Conservation (phyloP, 2,113 vertebrate genomes). For the Ctenodactylus gundi region DNA sequence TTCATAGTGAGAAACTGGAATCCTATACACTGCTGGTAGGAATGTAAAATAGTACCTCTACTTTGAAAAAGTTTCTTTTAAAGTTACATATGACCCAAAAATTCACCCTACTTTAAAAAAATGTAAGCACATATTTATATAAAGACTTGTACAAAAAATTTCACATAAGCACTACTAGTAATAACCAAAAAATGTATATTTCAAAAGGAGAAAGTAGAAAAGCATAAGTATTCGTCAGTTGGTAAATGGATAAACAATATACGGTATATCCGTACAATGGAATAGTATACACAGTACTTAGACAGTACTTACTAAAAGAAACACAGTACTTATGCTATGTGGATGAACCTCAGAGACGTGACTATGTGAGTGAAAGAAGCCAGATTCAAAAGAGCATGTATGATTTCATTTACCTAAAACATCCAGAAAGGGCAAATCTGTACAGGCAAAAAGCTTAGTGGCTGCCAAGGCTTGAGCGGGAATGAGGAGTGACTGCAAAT, state of each 20-base stretch:
- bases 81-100: neutral
- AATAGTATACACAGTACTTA: neutral
- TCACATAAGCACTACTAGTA: neutral
- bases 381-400: neutral
- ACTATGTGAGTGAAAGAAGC: neutral
- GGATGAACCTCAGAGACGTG: neutral
- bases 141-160: neutral
- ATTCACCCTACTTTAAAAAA: neutral
- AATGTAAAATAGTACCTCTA: neutral
- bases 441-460: neutral
- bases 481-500: neutral
- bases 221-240: neutral
- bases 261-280: neutral
- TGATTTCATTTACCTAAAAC: neutral
- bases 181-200: neutral
- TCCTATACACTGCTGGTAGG: neutral
- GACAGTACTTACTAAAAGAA: neutral
- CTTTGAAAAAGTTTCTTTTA: constrained; percentile 12
- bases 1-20: neutral
- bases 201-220: no score
- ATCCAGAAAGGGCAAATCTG: neutral
- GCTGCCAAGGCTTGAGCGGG: neutral
- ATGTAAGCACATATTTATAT: neutral
- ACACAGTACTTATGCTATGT: neutral
- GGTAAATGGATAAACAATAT: neutral